These are phyloP conservation scores for Scaptomyza tumidula DNA, from an alignment of 2,888 invertebrate species.

Conservation along the genomic window DNA sequence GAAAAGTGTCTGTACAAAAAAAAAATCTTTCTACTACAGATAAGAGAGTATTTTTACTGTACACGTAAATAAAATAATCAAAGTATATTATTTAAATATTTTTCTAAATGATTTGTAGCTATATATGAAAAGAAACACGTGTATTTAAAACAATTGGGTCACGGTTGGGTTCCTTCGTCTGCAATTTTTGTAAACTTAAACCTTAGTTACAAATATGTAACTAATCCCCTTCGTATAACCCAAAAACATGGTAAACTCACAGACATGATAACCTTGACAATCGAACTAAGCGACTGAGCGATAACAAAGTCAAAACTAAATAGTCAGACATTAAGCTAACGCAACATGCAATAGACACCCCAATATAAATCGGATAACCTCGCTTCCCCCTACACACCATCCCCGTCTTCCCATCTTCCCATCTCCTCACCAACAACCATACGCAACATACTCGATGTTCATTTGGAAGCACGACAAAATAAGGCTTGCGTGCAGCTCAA, in stretches of 20 bases:
- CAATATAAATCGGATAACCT: conserved; percentile 8
- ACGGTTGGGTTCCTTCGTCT: too few relatives aligned
- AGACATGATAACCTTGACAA: conserved; percentile 69
- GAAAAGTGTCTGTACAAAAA: not conserved
- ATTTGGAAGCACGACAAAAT: not conserved
- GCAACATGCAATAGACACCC: conserved; percentile 59
- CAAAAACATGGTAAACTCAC: conserved; percentile 21
- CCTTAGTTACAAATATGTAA: not conserved
- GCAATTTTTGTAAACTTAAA: too few relatives aligned
- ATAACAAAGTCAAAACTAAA: conserved; percentile 44
- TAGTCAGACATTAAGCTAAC: conserved; percentile 52
- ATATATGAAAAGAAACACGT: too few relatives aligned
- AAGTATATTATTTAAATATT: too few relatives aligned
- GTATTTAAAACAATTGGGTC: too few relatives aligned
- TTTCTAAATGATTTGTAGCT: too few relatives aligned
- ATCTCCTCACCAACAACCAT: not conserved
- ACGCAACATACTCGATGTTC: conserved; percentile 40
- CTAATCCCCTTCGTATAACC: not conserved
- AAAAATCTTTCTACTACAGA: not conserved
- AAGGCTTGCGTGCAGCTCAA: conserved; percentile 65
- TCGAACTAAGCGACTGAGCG: conserved; percentile 49
- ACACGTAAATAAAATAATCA: not conserved
- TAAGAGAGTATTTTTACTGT: not conserved
- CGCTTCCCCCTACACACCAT: not conserved
- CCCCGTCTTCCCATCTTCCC: too few relatives aligned